A percentile compares a stretch with the other conserved stretches of the same genome.
phyloP scores from a whole-genome alignment of 2,113 vertebrate genomes.

The Ceuthmochares aereus region DNA sequence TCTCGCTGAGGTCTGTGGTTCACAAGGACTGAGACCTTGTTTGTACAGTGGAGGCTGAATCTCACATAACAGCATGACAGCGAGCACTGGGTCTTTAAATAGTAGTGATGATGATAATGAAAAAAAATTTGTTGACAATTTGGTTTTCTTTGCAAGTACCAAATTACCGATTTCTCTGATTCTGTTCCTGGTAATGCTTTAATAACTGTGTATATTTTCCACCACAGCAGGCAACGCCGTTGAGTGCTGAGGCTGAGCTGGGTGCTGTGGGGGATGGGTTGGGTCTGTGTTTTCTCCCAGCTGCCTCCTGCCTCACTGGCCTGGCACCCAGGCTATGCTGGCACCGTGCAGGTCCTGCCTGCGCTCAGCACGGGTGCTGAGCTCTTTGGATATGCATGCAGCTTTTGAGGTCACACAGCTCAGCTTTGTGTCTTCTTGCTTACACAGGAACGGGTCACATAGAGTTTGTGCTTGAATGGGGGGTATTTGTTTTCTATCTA shows the following conservation, averaged over 20 bases:
- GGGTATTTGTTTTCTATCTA: neutral
- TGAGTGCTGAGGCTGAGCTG: neutral
- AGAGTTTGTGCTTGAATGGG: neutral
- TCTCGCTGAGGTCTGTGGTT: accelerated
- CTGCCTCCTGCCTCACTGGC: neutral
- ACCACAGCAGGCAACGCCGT: neutral
- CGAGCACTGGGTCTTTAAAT: neutral
- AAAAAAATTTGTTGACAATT: neutral
- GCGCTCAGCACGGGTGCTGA: neutral
- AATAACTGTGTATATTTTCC: neutral
- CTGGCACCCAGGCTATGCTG: accelerated
- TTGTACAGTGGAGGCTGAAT: neutral
- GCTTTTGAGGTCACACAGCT: accelerated
- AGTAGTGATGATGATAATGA: neutral
- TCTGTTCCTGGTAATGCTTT: neutral
- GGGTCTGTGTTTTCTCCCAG: neutral
- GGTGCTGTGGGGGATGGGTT: accelerated
- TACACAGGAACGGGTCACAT: accelerated
- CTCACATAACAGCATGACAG: neutral
- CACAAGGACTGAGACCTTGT: neutral
- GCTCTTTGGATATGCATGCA: neutral
- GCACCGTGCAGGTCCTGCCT: neutral
- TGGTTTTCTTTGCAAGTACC: neutral
- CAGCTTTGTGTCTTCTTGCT: neutral
- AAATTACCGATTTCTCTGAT: neutral